These are phyloP conservation scores for Plodia interpunctella DNA, from an alignment of 1,140 invertebrate species.

Conservation along the genomic window DNA sequence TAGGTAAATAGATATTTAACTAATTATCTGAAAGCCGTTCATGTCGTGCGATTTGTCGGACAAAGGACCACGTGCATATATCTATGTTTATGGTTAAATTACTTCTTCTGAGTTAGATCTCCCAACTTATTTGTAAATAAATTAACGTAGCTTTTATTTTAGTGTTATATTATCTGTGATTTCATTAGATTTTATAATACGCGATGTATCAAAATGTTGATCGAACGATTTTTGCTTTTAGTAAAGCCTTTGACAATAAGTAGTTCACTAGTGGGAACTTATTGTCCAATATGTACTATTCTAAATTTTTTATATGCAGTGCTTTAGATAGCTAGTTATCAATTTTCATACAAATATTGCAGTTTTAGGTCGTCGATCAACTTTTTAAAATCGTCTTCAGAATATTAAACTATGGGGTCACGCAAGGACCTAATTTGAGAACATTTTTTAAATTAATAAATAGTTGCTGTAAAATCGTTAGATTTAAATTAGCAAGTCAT, in stretches of 20 bases:
- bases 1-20: too few species aligned
- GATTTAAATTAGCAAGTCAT: too few species aligned
- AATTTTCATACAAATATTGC: too few species aligned
- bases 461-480: neutral
- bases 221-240: neutral
- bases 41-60: too few species aligned
- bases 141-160: neutral
- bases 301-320: too few species aligned
- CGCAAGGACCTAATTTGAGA: neutral
- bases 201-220: neutral
- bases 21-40: too few species aligned
- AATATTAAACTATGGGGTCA: neutral
- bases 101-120: neutral
- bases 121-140: neutral
- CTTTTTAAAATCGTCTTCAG: neutral
- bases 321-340: neutral
- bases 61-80: too few species aligned
- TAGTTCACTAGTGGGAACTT: neutral
- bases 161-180: slow-evolving; percentile 3
- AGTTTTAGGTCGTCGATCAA: neutral
- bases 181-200: neutral
- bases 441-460: neutral
- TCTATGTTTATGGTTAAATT: neutral
- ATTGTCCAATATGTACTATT: neutral
- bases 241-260: slow-evolving; percentile 1